Evolutionary conservation across 2,797 vertebrate genomes (phyloP), one percentile per base, ranked within the genome.

Genomic region (Syngnathus acus): DNA sequence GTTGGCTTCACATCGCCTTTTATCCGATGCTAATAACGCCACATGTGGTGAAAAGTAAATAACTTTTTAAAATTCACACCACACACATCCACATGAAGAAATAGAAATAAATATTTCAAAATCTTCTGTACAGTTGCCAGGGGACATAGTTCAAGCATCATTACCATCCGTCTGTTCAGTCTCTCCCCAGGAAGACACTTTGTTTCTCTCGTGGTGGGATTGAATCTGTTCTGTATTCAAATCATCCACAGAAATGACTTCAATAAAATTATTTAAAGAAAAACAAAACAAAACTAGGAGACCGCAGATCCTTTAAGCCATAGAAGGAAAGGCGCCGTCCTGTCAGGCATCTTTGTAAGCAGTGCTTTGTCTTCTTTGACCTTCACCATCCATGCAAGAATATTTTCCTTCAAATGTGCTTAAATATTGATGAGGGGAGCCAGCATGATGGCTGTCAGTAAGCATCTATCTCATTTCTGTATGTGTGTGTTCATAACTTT

Each of bases 401-500:
- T 69, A 68, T 77, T 82, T 81, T 72, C 57, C 42, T 75, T 69
- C 63, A 79, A 82, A 78, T 72, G 75, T 66, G 66, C 77, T 87
- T 68, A 77, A 80, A 83, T 81, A 88, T 84, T 82, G 72, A 84
- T 78, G 78, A 68, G 32, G 50, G 53, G 68, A 76, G 65, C 38
- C 68, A 73, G 74, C 68, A 69, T 78, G 77, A 68, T 72, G 62
- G 66, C 69, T 78, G 83, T 77, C 82, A 73, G 68, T 65, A 65
- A 53, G 51, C 57, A 70, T 81, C 55, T 71, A 79, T 63, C 62
- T 65, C 47, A 39, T 37, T 53, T 48, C 32, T 21, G 61, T 45
- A 5, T 21, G 6, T 50, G 9, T 40, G 13, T 23, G 16, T 4
- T 8, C 19, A 9, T 16, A 42, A 14, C 10, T 45, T 62, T 45